Evolutionary conservation across 2,888 invertebrate genomes (phyloP).

Genomic region (Scotopteryx bipunctaria): DNA sequence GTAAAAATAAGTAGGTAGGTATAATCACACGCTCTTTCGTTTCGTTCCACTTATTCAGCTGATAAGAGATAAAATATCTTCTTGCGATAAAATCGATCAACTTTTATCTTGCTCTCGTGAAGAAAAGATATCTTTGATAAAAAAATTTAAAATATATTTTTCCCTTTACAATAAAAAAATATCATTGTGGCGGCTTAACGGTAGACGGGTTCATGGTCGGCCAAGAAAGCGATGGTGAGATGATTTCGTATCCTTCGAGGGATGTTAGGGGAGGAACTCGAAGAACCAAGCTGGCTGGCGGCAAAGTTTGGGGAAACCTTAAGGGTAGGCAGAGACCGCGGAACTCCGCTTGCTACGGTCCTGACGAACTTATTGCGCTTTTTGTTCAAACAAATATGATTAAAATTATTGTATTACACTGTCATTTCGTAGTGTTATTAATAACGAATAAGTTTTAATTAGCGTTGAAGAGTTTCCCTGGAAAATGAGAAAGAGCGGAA

Average conservation of each 20-base stretch:
- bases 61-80: conserved; percentile 22
- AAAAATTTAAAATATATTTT: too few relatives aligned
- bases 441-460: conserved; percentile 50
- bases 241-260: too few relatives aligned
- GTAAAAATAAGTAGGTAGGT: too few relatives aligned
- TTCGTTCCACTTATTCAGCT: conserved; percentile 10
- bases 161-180: too few relatives aligned
- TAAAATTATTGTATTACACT: conserved; percentile 1
- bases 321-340: too few relatives aligned
- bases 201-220: too few relatives aligned
- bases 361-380: neutral
- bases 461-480: conserved; percentile 39
- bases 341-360: too few relatives aligned
- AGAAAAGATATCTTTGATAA: conserved; percentile 8
- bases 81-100: conserved; percentile 17
- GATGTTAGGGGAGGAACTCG: too few relatives aligned
- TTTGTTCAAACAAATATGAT: neutral
- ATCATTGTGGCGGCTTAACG: too few relatives aligned
- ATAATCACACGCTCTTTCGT: conserved; percentile 9
- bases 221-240: too few relatives aligned
- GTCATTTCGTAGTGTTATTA: conserved; percentile 39
- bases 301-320: too few relatives aligned
- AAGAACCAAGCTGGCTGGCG: too few relatives aligned
- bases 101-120: conserved; percentile 17
- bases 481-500: conserved; percentile 40